Base-by-base conservation (phyloP, 2,113 vertebrate species). In the Dunckerocampus dactyliophorus region DNA sequence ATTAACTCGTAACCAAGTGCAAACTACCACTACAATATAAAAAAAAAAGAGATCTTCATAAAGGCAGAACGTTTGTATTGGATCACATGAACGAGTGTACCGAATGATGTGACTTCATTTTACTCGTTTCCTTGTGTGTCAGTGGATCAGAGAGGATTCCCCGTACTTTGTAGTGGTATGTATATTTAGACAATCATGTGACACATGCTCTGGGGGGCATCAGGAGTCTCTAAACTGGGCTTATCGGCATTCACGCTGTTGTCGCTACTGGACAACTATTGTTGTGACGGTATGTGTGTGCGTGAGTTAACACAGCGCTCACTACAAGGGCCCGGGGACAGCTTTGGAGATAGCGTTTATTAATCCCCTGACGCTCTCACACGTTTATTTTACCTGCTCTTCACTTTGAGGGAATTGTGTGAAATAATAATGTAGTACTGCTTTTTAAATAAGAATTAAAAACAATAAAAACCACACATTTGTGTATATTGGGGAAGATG, bases 241-340 rank as follows among this genome's bases (percentile, higher is more conserved):
- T 86, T 82, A 90, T 90, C 77, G 53, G 52, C 19, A 6, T 51
- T 65, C 22, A 1, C 59, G 67, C 48, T 73, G 43, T 75, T 76
- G 60, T 67, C 59, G 43, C 78, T 54, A 66, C 50, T 58, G 71
- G 72, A 80, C 80, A 64, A 59, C 61, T 52, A 56, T 62, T 20
- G 61, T 19, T 3, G 45, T 7, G 76, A 66, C 66, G 42, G 76
- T 55, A 63, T 70, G 50, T 67, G 72, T 75, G 84, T 55, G 65
- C 67, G 50, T 67, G 72, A 2, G 82, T 84, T 69, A 82, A 59
- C 59, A 52, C 82, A 86, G 82, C 2, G 48, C 64, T 74, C 72
- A 63, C 71, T 75, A 76, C 14, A 71, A 88, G 76, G 55, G 49
- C 58, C 63, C 65, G 77, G 39, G 63, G 81, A 82, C 76, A 82